Conservation (phyloP, 30 jellyfish, hydroid and myxozoan species). For the Sanderia malayensis region DNA sequence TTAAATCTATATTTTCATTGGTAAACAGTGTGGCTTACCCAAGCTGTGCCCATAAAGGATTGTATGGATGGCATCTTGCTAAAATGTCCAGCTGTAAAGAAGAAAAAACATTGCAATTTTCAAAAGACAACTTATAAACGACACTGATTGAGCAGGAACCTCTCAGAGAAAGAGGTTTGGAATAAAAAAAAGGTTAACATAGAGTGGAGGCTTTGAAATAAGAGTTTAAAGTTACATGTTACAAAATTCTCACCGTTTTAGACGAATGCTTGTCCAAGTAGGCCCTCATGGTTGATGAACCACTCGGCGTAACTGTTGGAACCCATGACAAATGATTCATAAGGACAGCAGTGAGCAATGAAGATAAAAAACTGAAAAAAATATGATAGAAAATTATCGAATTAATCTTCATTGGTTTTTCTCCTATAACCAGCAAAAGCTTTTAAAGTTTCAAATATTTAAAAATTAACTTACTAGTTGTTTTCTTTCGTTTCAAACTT, state of each 20-base stretch:
- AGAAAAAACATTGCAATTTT: too few species aligned
- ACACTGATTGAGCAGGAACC: too few species aligned
- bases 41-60: slow-evolving; percentile 97
- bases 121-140: too few species aligned
- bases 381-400: neutral
- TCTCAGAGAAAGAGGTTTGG: too few species aligned
- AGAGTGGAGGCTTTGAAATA: too few species aligned
- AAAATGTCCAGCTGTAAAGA: slow-evolving; percentile 71
- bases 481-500: slow-evolving; percentile 84
- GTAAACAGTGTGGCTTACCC: too few species aligned
- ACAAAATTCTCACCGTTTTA: slow-evolving; percentile 51
- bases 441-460: too few species aligned
- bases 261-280: slow-evolving; percentile 92
- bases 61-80: slow-evolving; percentile 97
- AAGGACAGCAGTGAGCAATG: slow-evolving; percentile 89
- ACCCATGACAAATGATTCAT: slow-evolving; percentile 98
- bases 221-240: too few species aligned
- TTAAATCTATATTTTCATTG: too few species aligned
- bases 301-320: slow-evolving; percentile 93
- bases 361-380: slow-evolving; percentile 76
- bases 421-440: too few species aligned
- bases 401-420: too few species aligned
- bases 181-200: too few species aligned
- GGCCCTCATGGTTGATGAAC: slow-evolving; percentile 71
- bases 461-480: slow-evolving; percentile 79